These are phyloP conservation scores for Lathamus discolor DNA, from an alignment of 2,113 vertebrate species.

Conservation along the genomic window DNA sequence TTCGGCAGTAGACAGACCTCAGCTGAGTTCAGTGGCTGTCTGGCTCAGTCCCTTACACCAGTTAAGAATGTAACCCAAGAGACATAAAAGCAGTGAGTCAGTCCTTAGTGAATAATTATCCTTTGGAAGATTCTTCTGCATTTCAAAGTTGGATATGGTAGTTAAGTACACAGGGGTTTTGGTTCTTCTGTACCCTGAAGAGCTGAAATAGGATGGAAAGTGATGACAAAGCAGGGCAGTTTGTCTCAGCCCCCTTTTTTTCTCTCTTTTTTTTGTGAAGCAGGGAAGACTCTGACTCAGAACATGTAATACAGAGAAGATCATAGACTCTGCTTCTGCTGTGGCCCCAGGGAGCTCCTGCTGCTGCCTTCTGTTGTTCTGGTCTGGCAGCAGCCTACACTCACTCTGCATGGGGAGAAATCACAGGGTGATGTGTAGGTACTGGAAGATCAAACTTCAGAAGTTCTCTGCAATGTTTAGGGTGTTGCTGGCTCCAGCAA, in stretches of 20 bases:
- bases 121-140: background rate
- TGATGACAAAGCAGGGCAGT: background rate
- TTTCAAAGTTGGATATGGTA: background rate
- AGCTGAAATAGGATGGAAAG: background rate
- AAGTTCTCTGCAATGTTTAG: background rate
- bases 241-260: background rate
- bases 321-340: background rate
- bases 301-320: background rate
- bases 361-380: slow-evolving; percentile 12
- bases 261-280: background rate
- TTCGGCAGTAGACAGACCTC: background rate
- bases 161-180: background rate
- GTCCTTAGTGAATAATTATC: background rate
- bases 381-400: background rate
- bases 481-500: background rate
- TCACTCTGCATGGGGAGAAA: background rate
- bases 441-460: background rate
- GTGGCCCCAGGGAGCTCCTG: background rate
- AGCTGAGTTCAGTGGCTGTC: background rate
- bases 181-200: background rate
- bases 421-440: background rate
- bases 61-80: background rate
- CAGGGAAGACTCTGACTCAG: background rate
- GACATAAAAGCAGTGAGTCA: background rate
- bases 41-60: background rate